phyloP scores from a whole-genome alignment of 1,140 invertebrate genomes.

The Bactericera cockerelli region DNA sequence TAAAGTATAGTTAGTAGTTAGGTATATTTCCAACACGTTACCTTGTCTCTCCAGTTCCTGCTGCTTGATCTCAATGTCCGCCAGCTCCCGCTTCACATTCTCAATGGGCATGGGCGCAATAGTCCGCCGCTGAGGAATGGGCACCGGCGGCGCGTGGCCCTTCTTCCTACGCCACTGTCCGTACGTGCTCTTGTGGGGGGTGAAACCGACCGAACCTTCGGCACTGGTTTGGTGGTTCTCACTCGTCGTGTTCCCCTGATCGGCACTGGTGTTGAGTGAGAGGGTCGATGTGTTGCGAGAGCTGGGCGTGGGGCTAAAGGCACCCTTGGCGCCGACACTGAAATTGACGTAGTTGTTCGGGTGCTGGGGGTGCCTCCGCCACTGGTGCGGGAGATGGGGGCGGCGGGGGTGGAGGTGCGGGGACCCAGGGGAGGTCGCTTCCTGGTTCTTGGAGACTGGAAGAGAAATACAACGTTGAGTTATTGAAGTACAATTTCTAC shows the following conservation, averaged over 20 bases:
- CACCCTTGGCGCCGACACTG: too few relatives aligned
- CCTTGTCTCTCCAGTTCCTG: conserved; percentile 78
- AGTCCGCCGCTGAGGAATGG: conserved; percentile 46
- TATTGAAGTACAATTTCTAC: conserved; percentile 4
- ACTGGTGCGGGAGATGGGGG: not conserved
- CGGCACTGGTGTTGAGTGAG: not conserved
- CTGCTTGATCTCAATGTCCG: conserved; percentile 71
- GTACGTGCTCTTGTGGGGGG: conserved; percentile 38
- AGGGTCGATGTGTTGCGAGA: conserved; percentile 7
- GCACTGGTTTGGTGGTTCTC: too few relatives aligned
- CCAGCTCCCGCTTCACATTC: conserved; percentile 53
- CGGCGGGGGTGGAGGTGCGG: conserved; percentile 7
- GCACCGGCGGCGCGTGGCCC: conserved; percentile 61
- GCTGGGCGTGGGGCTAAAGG: conserved; percentile 11
- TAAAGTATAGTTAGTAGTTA: too few relatives aligned
- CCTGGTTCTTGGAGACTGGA: conserved; percentile 30
- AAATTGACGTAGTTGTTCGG: too few relatives aligned
- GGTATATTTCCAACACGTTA: too few relatives aligned
- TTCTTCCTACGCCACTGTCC: conserved; percentile 60
- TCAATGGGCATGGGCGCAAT: conserved; percentile 44
- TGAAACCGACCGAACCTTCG: conserved; percentile 8
- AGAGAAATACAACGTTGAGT: conserved; percentile 16
- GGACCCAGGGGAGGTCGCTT: conserved; percentile 39
- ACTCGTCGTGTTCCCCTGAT: too few relatives aligned
- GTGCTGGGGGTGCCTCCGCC: too few relatives aligned